Evolutionary conservation across 2,113 vertebrate genomes (phyloP).

Genomic region (Natator depressus): DNA sequence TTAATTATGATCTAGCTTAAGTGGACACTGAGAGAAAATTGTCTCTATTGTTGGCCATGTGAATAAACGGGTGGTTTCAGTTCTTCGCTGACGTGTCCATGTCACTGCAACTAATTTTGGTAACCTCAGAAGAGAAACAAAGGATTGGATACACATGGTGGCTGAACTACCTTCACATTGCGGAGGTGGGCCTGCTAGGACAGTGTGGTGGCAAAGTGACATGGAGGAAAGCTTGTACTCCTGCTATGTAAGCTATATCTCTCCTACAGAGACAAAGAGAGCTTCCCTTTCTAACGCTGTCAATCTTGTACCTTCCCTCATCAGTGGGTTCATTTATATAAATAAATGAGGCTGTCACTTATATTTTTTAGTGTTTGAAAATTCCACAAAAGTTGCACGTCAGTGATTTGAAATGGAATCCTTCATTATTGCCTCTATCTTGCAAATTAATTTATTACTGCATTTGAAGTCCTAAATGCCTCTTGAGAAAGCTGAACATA

Average conservation of each 20-base stretch:
- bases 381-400: conserved; percentile 12
- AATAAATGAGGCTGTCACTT: conserved; percentile 51
- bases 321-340: background rate
- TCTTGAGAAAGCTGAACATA: conserved; percentile 50
- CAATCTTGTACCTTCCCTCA: background rate
- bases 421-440: conserved; percentile 54
- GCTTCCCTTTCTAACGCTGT: conserved; percentile 7
- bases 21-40: conserved; percentile 50
- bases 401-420: conserved; percentile 12
- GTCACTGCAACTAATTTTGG: conserved; percentile 28
- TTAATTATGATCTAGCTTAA: conserved; percentile 35
- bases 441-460: conserved; percentile 69
- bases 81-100: conserved; percentile 46
- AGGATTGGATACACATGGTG: background rate
- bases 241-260: background rate
- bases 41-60: conserved; percentile 38
- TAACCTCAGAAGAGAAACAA: conserved; percentile 8
- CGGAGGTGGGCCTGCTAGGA: background rate
- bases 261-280: background rate
- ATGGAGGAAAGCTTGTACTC: background rate
- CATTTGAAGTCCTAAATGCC: conserved; percentile 63
- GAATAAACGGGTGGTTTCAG: conserved; percentile 35
- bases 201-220: background rate
- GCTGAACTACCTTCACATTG: background rate
- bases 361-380: conserved; percentile 22